phyloP scores from a whole-genome alignment of 2,113 vertebrate genomes.

The Nycticebus coucang region DNA sequence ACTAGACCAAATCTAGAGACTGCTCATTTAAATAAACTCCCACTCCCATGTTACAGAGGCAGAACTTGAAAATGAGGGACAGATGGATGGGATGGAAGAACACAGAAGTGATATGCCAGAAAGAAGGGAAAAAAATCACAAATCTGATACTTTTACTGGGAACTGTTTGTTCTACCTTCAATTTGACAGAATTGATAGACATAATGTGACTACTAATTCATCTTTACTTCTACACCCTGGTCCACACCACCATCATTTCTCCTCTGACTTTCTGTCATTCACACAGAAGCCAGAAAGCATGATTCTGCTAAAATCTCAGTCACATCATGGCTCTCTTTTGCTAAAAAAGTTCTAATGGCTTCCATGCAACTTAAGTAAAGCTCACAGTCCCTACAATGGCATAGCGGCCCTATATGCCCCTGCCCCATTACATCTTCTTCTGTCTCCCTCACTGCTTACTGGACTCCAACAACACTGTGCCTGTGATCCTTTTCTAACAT shows the following conservation, averaged over 20 bases:
- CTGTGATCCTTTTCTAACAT: not conserved
- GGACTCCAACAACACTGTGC: not conserved
- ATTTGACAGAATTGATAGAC: not conserved
- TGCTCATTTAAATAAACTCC: not conserved
- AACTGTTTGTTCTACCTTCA: not conserved
- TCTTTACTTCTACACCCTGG: not conserved
- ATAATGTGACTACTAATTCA: not conserved
- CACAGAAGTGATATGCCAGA: not conserved
- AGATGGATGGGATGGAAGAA: not conserved
- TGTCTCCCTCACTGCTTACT: accelerated
- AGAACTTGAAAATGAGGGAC: not conserved
- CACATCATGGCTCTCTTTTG: not conserved
- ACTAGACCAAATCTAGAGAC: not conserved
- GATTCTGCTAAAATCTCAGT: not conserved
- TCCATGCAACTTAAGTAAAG: not conserved
- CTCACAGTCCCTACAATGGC: not conserved
- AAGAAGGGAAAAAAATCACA: not conserved
- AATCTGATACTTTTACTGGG: not conserved
- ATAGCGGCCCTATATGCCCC: too few relatives aligned
- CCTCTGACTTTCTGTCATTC: not conserved
- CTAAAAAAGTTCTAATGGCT: not conserved
- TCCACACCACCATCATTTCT: not conserved
- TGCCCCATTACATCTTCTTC: accelerated
- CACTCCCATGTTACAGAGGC: not conserved
- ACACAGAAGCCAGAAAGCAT: not conserved